Base-by-base conservation (phyloP, 2,888 invertebrate species). In the Sinelater perroti region DNA sequence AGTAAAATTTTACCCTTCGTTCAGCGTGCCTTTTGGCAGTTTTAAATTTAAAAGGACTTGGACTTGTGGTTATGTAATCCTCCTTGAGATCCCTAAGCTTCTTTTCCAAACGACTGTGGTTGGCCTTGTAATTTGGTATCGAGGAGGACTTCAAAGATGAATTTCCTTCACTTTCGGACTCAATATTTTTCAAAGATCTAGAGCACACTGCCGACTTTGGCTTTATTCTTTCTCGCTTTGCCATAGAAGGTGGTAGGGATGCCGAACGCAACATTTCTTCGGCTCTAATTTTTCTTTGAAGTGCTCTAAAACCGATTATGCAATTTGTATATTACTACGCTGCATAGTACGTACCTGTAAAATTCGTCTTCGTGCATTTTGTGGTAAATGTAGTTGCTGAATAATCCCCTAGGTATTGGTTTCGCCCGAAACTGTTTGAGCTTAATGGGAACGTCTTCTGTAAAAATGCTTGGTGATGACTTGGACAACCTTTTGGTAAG, bases 311-410 rank as follows among this genome's bases (percentile, higher is more conserved):
- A 69, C 3, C 31, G 1, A 46, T 20, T 2, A 47, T 4, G 10
- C n/a, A n/a, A n/a, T n/a, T n/a, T n/a, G n/a, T n/a, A n/a, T n/a
- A 4, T 33, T 33, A n/a, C n/a, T n/a, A n/a, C n/a, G n/a, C n/a
- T n/a, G n/a, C n/a, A n/a, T n/a, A n/a, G n/a, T n/a, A 36, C 54
- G 63, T 69, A 88, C 87, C 87, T 82, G 73, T 87, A 88, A 76
- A 85, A 89, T 63, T 88, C 87, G 66, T 89, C 87, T 70, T 89
- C 88, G 62, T 86, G 83, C 82, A 87, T 86, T 71, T 85, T 87
- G 61, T 86, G 84, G 62, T 88, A 88, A 67, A 88, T 82, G 61
- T 87, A 87, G 68, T 87, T 87, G 10, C 87, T 87, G 70, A 88
- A 89, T 14, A 89, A 76, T 74, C 87, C 86, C 70, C 82, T 87